Evolutionary conservation across 1,140 invertebrate species (phyloP).

Genomic region (Chrysomallon squamiferum): DNA sequence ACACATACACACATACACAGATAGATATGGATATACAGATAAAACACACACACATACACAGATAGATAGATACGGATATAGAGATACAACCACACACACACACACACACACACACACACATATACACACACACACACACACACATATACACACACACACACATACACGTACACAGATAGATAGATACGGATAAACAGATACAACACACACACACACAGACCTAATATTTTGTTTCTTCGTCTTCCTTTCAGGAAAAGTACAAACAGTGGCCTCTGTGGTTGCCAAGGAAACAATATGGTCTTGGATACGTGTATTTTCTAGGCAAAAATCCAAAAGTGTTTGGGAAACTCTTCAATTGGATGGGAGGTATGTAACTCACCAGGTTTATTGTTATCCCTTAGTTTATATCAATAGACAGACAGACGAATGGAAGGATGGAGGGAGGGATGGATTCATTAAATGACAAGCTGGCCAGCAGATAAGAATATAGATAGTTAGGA

Average conservation of each 20-base stretch:
- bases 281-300: constrained; percentile 67
- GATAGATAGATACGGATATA: no score
- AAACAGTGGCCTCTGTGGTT: constrained; percentile 69
- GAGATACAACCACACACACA: not conserved
- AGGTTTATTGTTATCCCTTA: not conserved
- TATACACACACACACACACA: not conserved
- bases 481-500: no score
- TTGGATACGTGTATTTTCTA: constrained; percentile 67
- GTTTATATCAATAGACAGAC: not conserved
- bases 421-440: not conserved
- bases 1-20: no score
- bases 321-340: constrained; percentile 65
- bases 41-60: no score
- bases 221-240: not conserved
- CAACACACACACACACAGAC: not conserved
- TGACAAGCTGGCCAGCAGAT: not conserved
- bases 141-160: not conserved
- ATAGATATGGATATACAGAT: no score
- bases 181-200: not conserved
- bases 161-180: not conserved
- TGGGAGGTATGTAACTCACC: constrained; percentile 58
- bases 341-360: constrained; percentile 64
- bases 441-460: not conserved
- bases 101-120: not conserved
- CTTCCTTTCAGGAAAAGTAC: constrained; percentile 57